Conservation (phyloP, 1,140 invertebrate species). For the Plutomurus gul region DNA sequence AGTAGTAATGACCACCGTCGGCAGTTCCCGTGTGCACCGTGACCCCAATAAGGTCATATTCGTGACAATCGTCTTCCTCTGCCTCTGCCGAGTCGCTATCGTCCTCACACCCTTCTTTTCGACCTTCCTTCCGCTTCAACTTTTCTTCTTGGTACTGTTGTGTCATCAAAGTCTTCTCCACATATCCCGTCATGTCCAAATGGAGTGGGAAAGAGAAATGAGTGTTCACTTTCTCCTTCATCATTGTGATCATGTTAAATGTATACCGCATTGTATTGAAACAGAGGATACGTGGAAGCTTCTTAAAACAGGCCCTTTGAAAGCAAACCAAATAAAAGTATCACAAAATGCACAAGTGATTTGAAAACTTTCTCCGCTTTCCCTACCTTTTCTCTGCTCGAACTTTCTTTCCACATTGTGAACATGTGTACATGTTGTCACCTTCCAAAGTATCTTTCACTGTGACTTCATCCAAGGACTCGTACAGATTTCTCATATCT, state of each 20-base stretch:
- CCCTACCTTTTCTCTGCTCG: conserved; percentile 83
- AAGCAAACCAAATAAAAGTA: conserved; percentile 42
- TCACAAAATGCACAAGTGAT: neutral
- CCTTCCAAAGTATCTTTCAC: conserved; percentile 95
- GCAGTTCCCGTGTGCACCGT: conserved; percentile 96
- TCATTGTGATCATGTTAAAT: conserved; percentile 96
- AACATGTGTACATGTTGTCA: conserved; percentile 97
- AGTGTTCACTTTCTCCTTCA: conserved; percentile 96
- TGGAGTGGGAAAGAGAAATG: conserved; percentile 95
- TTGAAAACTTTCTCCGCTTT: neutral
- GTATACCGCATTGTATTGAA: conserved; percentile 98
- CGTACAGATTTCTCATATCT: conserved; percentile 93
- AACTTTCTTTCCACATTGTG: conserved; percentile 91
- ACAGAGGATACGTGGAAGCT: conserved; percentile 87
- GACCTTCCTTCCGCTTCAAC: conserved; percentile 19
- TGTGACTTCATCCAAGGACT: conserved; percentile 92
- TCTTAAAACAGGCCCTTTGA: conserved; percentile 88
- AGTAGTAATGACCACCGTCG: conserved; percentile 95
- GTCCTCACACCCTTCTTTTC: neutral
- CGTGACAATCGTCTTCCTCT: conserved; percentile 65
- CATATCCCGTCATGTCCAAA: conserved; percentile 91
- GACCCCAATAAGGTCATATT: conserved; percentile 92
- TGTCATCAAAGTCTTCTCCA: conserved; percentile 90
- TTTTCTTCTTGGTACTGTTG: conserved; percentile 72
- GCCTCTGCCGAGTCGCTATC: neutral